Conservation (phyloP, 2,113 vertebrate species). For the Sporophila hypoxantha region DNA sequence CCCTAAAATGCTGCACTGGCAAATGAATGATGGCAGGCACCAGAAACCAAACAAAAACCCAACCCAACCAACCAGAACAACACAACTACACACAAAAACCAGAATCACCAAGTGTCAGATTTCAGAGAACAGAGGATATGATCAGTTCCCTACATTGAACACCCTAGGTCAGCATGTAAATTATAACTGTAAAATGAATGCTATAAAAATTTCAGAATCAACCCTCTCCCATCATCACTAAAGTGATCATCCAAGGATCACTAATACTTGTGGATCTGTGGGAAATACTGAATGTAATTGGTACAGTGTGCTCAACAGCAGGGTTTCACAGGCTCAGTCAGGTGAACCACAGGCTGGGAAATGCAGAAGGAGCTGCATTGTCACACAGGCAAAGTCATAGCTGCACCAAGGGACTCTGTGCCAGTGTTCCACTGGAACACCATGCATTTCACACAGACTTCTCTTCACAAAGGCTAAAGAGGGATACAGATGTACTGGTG, state of each 20-base stretch:
- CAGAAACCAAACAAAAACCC: background rate
- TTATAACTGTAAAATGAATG: background rate
- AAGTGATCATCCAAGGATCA: background rate
- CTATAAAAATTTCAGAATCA: background rate
- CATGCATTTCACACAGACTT: background rate
- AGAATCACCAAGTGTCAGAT: background rate
- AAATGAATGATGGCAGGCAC: background rate
- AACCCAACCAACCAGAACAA: background rate
- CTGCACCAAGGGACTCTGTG: background rate
- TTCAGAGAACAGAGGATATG: background rate
- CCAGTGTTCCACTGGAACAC: background rate
- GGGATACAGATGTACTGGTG: background rate
- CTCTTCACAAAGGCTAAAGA: background rate
- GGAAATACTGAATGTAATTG: background rate
- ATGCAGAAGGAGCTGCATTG: background rate
- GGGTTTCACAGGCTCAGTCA: background rate
- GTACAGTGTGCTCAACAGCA: too few relatives aligned
- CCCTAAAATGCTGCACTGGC: background rate
- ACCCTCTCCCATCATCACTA: background rate
- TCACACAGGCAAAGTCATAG: background rate
- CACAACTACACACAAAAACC: background rate
- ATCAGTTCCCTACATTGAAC: background rate
- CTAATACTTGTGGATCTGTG: background rate
- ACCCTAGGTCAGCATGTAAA: background rate
- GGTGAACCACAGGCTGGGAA: background rate